Evolutionary conservation across 2,888 invertebrate genomes (phyloP).

Genomic region (Xanthia icteritia): DNA sequence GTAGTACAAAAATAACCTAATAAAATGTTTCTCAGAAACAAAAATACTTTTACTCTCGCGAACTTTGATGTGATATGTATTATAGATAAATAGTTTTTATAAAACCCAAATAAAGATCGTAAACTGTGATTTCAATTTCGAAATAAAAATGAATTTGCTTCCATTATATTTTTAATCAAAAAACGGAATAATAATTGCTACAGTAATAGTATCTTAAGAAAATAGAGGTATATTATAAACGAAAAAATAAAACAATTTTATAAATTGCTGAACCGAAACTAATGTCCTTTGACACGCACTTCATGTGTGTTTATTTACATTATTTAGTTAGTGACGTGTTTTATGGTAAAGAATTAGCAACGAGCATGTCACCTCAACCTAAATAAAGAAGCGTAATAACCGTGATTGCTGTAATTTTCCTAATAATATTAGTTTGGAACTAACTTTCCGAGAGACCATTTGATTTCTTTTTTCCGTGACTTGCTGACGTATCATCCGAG

Average conservation of each 20-base stretch:
- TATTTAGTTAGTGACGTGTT: constrained; percentile 48
- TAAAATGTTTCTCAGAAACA: constrained; percentile 13
- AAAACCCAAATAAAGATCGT: background rate
- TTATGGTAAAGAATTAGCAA: constrained; percentile 50
- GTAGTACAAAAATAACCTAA: constrained; percentile 11
- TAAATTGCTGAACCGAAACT: constrained; percentile 37
- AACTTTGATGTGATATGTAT: background rate
- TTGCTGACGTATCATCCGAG: constrained; percentile 69
- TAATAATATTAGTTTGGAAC: constrained; percentile 60
- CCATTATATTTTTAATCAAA: background rate
- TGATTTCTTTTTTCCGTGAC: constrained; percentile 69
- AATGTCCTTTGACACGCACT: constrained; percentile 52
- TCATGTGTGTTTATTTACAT: constrained; percentile 40
- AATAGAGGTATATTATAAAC: background rate
- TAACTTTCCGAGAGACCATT: constrained; percentile 60
- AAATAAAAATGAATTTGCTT: background rate
- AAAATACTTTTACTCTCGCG: background rate
- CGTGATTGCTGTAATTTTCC: constrained; percentile 62
- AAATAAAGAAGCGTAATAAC: constrained; percentile 45
- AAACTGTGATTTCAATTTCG: background rate
- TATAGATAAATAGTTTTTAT: constrained; percentile 1
- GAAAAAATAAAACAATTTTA: constrained; percentile 15
- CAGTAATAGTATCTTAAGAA: constrained; percentile 21
- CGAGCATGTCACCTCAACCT: constrained; percentile 46
- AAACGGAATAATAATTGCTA: constrained; percentile 1